Evolutionary conservation across 2,888 invertebrate species (phyloP), one percentile per base, ranked within the genome.

Genomic region (Therioaphis trifolii): DNA sequence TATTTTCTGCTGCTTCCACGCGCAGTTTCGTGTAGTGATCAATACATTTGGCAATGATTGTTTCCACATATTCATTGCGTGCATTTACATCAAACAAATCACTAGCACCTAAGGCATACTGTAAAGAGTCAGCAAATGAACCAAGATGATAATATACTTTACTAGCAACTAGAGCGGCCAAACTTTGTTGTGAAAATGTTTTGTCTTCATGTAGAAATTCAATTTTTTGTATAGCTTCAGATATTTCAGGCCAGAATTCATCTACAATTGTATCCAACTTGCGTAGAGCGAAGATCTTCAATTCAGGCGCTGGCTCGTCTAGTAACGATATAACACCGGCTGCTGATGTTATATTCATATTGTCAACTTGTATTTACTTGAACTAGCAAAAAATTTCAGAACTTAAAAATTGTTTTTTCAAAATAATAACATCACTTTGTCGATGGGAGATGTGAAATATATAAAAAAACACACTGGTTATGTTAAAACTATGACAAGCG

Each of bases 211-310:
- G 77, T 12, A 76, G 71, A 69, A 89, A 91, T 89, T 90, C 93
- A 93, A 99, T 98, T 90, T 97, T 98, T 88, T 96, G 96, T 87
- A 99, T 96, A 18, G 97, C 96, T 89, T 99, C 98, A 0, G 98
- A 97, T 87, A 99, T 98, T 90, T 99, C 98, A 12, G 98, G 96
- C 98, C 98, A 99, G 90, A 99, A 99, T 88, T 97, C 96, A 89
- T 98, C 97, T 0, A 98, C 98, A 87, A 99, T 96, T 88, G 93
- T 92, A 89, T 98, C 95, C 87, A 99, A 91, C 88, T 97, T 97
- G 88, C 94, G 94, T 87, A 99, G 89, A 21, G 98, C 98, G 89
- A 97, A 98, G 40, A 95, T 93, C 90, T 98, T 97, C 84, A 98
- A 91, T 89, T 98, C 97, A 18, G 95, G 92, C 91, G 96, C 95